Evolutionary conservation across 1,140 invertebrate species (phyloP).

Genomic region (Drosophila punjabiensis): DNA sequence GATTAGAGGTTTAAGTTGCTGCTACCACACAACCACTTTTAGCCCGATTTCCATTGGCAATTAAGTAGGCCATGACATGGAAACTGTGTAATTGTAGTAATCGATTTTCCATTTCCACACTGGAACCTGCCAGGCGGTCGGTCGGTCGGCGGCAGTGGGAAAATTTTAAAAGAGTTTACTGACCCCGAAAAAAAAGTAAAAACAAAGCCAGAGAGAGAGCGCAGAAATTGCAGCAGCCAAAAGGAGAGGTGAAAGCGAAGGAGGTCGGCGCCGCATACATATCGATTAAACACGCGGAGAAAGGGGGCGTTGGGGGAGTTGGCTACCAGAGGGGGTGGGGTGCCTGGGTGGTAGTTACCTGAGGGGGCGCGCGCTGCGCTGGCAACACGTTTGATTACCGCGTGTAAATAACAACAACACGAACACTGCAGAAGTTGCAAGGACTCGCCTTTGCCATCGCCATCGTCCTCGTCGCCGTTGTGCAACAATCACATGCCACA

Average conservation of each 20-base stretch:
- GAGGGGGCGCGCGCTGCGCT: slow-evolving; percentile 24
- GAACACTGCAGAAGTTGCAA: slow-evolving; percentile 57
- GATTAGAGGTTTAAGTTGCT: slow-evolving; percentile 26
- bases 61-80: slow-evolving; percentile 67
- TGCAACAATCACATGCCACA: slow-evolving; percentile 69
- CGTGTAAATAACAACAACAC: slow-evolving; percentile 74
- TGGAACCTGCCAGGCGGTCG: slow-evolving; percentile 3
- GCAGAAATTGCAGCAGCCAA: slow-evolving; percentile 59
- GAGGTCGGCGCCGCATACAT: slow-evolving; percentile 45
- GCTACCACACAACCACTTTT: not conserved
- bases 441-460: slow-evolving; percentile 43
- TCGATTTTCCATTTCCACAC: slow-evolving; percentile 68
- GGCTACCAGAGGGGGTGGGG: slow-evolving; percentile 1
- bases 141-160: slow-evolving; percentile 25
- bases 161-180: slow-evolving; percentile 72
- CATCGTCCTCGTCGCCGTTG: slow-evolving; percentile 36
- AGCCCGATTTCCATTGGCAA: slow-evolving; percentile 32
- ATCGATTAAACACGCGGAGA: slow-evolving; percentile 72
- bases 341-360: slow-evolving; percentile 2
- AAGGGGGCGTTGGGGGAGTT: not conserved
- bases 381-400: slow-evolving; percentile 83
- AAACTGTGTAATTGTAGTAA: slow-evolving; percentile 57
- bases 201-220: slow-evolving; percentile 21
- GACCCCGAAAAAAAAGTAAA: slow-evolving; percentile 42
- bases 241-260: slow-evolving; percentile 31